A percentile compares a stretch with the other conserved stretches of the same genome.
Evolutionary conservation across 2,888 invertebrate genomes (phyloP).

Genomic region (Meghimatium bilineatum): DNA sequence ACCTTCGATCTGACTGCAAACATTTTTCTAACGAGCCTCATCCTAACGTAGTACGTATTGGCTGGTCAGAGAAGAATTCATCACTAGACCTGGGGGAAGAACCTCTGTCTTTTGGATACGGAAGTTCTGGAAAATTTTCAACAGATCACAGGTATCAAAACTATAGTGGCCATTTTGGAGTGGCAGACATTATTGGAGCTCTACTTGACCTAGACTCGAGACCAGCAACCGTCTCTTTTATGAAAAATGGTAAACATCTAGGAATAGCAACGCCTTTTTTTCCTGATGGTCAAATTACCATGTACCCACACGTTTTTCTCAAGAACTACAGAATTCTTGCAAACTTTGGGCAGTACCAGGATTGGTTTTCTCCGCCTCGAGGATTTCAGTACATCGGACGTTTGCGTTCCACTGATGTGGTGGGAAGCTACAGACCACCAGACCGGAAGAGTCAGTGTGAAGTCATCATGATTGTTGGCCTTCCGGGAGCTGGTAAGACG

Average conservation of each 20-base stretch:
- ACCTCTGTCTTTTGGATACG: conserved; percentile 87
- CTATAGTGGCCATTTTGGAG: conserved; percentile 85
- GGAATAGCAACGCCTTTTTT: conserved; percentile 81
- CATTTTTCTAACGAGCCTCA: conserved; percentile 56
- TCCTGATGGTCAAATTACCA: conserved; percentile 81
- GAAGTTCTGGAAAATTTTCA: conserved; percentile 89
- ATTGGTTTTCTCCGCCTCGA: conserved; percentile 71
- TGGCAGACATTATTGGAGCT: conserved; percentile 88
- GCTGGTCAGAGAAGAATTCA: conserved; percentile 89
- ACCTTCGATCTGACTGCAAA: conserved; percentile 79
- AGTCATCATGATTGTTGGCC: conserved; percentile 89
- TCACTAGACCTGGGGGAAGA: conserved; percentile 85
- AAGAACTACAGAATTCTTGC: conserved; percentile 90
- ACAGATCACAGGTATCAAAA: conserved; percentile 86
- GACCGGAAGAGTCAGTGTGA: conserved; percentile 78
- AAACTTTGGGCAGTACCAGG: conserved; percentile 86
- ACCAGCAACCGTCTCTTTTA: conserved; percentile 86
- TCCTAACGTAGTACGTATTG: conserved; percentile 85
- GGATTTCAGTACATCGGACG: conserved; percentile 78
- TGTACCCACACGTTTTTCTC: conserved; percentile 93
- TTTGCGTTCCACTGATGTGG: conserved; percentile 77
- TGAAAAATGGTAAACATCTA: conserved; percentile 88
- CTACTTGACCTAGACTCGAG: conserved; percentile 84
- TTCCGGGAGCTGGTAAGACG: conserved; percentile 94
- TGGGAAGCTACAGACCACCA: conserved; percentile 84